Evolutionary conservation across 2,113 vertebrate species (phyloP), one percentile per base, ranked within the genome.

Genomic region (Sinocyclocheilus anshuiensis): DNA sequence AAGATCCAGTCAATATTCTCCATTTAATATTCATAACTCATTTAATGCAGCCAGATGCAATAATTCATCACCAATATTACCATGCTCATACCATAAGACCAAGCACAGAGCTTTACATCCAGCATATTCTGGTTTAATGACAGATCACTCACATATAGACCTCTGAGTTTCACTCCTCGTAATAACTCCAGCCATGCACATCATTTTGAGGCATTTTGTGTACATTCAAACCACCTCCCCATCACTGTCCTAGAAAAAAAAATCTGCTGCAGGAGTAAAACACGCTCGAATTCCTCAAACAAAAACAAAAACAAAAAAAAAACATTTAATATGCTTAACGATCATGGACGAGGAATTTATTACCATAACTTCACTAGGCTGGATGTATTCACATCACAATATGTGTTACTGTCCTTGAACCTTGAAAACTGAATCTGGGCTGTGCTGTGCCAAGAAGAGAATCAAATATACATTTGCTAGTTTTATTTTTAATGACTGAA

Each of bases 261-360:
- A 57, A 82, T 15, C 50, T 24, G 84, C 88, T 82, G 65, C 36
- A 74, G 80, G 71, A 29, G 89, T 55, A 91, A 90, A 91, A 90
- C 86, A 90, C 88, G 90, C 85, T 93, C 90, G 1, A 92, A 86
- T 92, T 91, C 91, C 84, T 86, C 81, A 12, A 12, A 55, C 39
- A 50, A 11, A 33, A 9, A 88, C 3, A 26, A 26, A 26, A 26
- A n/a, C n/a, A 1, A 26, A 33, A 33, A 33, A 33, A 33, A 33
- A 33, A 33, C 57, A 84, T 59, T 84, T 74, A 83, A 36, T 80
- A n/a, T 81, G 78, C 50, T 86, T 16, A 79, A 24, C n/a, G 36
- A 72, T 77, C 71, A 81, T 26, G 11, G 13, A 39, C 0, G 18
- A 75, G 48, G 76, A 83, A 85, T 71, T 69, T 45, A 79, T 53